Base-by-base conservation (phyloP, 2,888 invertebrate species). In the Ormyrus labotus region DNA sequence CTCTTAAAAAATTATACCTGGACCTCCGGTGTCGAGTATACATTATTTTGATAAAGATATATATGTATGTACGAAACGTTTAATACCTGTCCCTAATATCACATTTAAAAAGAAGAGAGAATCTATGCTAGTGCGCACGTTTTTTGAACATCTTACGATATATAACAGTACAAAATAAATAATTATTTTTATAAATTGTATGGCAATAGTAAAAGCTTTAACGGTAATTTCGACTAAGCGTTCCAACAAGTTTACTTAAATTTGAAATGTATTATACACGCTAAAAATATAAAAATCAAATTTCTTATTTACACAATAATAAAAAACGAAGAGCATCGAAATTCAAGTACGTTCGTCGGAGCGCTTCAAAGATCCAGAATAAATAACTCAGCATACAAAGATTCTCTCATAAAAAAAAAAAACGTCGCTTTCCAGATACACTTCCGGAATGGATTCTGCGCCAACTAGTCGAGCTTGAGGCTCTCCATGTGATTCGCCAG, bases 401-500 rank as follows among this genome's bases (percentile, higher is more conserved):
- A 34, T 13, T 9, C 34, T 34, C 19, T 61, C 61, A 1, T 61
- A 19, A 48, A 13, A 65, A 65, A 65, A 65, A 19, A 48, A 19
- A 68, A 53, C 6, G 5, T 53, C 47, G 47, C 53, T 6, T 53
- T 6, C 6, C 64, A 10, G 11, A 0, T 3, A 48, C 11, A n/a
- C n/a, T n/a, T 11, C 2, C 19, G 19, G 67, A 4, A 7, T 11
- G 7, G 7, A 34, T 34, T 2, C 34, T 45, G n/a, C 8, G 60
- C 7, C 19, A 47, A 5, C 11, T 75, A 81, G 10, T 81, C 78
- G 8, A 82, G 45, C 51, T 81, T 78, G n/a, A 87, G 81, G 55
- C 78, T 84, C 60, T 84, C 81, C 80, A 86, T 83, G 68, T 88
- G 85, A 55, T 84, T 80, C 0, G 82, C 80, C 9, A 89, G 78